Base-by-base conservation (phyloP, 1,140 invertebrate species). In the Antheraea mylitta region DNA sequence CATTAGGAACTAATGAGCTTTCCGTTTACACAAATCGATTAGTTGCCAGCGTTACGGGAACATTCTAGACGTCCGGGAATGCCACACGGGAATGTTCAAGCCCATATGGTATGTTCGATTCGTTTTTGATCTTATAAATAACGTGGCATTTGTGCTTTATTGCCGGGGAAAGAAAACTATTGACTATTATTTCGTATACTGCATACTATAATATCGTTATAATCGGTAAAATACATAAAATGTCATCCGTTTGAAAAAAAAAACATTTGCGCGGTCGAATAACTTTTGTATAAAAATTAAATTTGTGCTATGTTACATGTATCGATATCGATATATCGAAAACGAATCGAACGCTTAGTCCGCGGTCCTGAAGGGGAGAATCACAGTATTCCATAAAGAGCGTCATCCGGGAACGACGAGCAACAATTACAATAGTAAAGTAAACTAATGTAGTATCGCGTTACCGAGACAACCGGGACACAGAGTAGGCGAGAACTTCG, bases 1-100 rank as follows among this genome's bases (percentile, higher is more conserved):
- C 45, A 53, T 53, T 53, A 53, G 45, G 45, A 53, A 53, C 45
- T 53, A 53, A 53, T n/a, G 45, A 53, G 45, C 45, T 53, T 53
- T 53, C 45, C 11, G 45, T 53, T 53, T 30, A 30, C 45, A n/a
- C 45, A 66, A 68, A 68, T 66, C 70, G 70, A 70, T 70, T 69
- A 75, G 45, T 53, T 53, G 45, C 77, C 77, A 83, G 75, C 75
- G 71, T 74, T 68, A 37, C 64, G 73, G 67, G 58, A 72, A 74
- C 69, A 53, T 53, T n/a, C 66, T 66, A 65, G 66, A 73, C 79
- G 75, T 82, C 82, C 80, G 80, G 79, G 82, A 86, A 82, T 80
- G 81, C 83, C 81, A 85, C 76, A 2, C 62, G 74, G 72, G 59
- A 59, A 16, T 7, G 11, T 10, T 59, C n/a, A 22, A 63, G 30